phyloP scores from a whole-genome alignment of 2,888 invertebrate genomes.

The Cabera pusaria region DNA sequence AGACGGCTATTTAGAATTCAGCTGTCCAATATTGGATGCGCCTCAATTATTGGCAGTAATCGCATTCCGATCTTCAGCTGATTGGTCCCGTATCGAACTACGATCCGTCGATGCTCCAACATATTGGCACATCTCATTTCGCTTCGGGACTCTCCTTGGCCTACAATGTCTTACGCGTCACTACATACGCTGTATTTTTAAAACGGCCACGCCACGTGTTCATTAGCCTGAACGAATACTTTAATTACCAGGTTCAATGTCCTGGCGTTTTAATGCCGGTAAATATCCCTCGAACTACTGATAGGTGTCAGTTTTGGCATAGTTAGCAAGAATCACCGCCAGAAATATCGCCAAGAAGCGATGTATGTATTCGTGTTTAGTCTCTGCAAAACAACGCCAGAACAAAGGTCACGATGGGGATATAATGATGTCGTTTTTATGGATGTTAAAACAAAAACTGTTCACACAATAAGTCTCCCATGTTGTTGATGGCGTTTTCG shows the following conservation, averaged over 20 bases:
- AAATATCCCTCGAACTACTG: slow-evolving; percentile 25
- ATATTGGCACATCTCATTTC: slow-evolving; percentile 42
- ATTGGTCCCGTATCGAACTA: slow-evolving; percentile 7
- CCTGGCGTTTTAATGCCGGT: slow-evolving; percentile 31
- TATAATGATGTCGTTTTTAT: slow-evolving; percentile 5
- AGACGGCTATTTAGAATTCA: slow-evolving; percentile 18
- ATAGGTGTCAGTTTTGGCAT: slow-evolving; percentile 57
- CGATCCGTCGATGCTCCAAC: slow-evolving; percentile 14
- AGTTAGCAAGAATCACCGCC: slow-evolving; percentile 41
- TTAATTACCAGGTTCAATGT: slow-evolving; percentile 48
- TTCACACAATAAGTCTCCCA: neutral
- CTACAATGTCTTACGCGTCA: slow-evolving; percentile 37
- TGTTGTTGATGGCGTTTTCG: too few species aligned
- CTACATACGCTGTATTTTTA: slow-evolving; percentile 19
- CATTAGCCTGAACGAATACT: slow-evolving; percentile 31
- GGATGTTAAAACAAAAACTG: slow-evolving; percentile 3
- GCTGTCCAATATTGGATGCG: slow-evolving; percentile 1
- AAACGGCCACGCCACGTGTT: slow-evolving; percentile 44
- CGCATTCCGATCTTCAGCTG: slow-evolving; percentile 21
- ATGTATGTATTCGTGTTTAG: too few species aligned
- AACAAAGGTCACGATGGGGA: slow-evolving; percentile 6
- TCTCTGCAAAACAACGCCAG: slow-evolving; percentile 29
- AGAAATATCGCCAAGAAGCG: slow-evolving; percentile 33
- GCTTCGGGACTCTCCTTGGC: slow-evolving; percentile 57
- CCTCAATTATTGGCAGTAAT: slow-evolving; percentile 23